Conservation (phyloP, 2,113 vertebrate species). For the Antechinus stuartii region DNA sequence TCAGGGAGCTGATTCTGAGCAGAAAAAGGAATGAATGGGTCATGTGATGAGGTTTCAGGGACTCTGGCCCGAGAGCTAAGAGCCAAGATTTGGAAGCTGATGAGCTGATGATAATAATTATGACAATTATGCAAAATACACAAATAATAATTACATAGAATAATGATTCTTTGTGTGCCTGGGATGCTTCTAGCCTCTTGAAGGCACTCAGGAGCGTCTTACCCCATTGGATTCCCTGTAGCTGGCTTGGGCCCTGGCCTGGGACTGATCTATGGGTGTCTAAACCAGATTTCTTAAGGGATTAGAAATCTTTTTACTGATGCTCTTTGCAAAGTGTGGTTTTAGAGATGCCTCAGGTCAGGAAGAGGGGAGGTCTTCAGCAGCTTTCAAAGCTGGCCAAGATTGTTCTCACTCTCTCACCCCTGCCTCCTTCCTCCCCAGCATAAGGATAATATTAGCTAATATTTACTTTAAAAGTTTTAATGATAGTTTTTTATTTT, state of each 20-base stretch:
- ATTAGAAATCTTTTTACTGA: neutral
- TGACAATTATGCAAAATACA: slow-evolving; percentile 79
- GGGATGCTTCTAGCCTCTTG: slow-evolving; percentile 71
- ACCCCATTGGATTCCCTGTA: slow-evolving; percentile 34
- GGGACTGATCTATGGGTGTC: neutral
- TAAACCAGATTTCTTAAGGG: neutral
- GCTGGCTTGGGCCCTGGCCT: neutral
- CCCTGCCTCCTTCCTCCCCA: neutral
- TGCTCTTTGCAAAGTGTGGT: neutral
- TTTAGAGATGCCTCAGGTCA: neutral
- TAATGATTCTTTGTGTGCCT: slow-evolving; percentile 75
- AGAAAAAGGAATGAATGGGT: slow-evolving; percentile 43
- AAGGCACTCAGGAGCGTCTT: slow-evolving; percentile 29
- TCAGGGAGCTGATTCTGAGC: neutral
- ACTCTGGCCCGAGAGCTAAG: slow-evolving; percentile 46
- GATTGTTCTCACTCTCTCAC: neutral
- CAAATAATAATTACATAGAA: slow-evolving; percentile 81
- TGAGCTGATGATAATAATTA: slow-evolving; percentile 82
- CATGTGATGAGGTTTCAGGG: slow-evolving; percentile 57
- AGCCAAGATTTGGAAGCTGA: slow-evolving; percentile 69
- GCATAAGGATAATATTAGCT: neutral
- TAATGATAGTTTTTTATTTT: too few relatives aligned
- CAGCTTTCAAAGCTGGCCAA: neutral
- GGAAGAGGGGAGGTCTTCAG: neutral
- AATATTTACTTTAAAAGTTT: neutral